Conservation (phyloP, 1,140 invertebrate genomes). For the Cylas formicarius region DNA sequence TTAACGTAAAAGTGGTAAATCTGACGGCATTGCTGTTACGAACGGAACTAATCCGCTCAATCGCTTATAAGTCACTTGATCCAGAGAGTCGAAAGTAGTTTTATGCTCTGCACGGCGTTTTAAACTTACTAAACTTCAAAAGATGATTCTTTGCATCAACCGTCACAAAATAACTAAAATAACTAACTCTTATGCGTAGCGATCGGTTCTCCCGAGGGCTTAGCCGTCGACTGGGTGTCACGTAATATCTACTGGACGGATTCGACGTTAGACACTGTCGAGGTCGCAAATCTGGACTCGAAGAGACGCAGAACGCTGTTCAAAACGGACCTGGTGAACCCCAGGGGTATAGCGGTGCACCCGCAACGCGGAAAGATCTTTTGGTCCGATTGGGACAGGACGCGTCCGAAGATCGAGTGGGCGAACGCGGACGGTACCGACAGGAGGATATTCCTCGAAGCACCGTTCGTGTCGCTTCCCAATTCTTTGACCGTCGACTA, state of each 20-base stretch:
- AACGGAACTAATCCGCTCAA: too few species aligned
- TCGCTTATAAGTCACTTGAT: too few species aligned
- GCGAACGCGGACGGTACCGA: constrained; percentile 88
- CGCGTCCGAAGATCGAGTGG: constrained; percentile 84
- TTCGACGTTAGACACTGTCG: constrained; percentile 79
- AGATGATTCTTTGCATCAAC: too few species aligned
- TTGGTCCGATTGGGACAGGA: constrained; percentile 97
- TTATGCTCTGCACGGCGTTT: too few species aligned
- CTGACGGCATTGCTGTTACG: too few species aligned
- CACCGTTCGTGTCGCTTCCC: constrained; percentile 56
- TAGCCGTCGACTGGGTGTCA: constrained; percentile 87
- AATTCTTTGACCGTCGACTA: constrained; percentile 84
- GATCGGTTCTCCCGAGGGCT: constrained; percentile 83
- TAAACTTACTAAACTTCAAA: too few species aligned
- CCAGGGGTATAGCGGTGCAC: constrained; percentile 58
- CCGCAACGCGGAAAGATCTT: constrained; percentile 71
- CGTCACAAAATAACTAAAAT: constrained; percentile 2
- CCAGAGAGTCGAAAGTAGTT: too few species aligned
- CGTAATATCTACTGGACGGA: constrained; percentile 96
- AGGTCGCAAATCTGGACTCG: constrained; percentile 81
- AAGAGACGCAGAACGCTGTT: constrained; percentile 70
- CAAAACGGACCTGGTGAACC: constrained; percentile 74
- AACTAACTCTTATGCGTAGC: constrained; percentile 51
- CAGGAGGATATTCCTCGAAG: constrained; percentile 61
- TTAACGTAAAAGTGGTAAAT: too few species aligned